Evolutionary conservation across 2,113 vertebrate species (phyloP), one percentile per base, ranked within the genome.

Genomic region (Petroica traversi): DNA sequence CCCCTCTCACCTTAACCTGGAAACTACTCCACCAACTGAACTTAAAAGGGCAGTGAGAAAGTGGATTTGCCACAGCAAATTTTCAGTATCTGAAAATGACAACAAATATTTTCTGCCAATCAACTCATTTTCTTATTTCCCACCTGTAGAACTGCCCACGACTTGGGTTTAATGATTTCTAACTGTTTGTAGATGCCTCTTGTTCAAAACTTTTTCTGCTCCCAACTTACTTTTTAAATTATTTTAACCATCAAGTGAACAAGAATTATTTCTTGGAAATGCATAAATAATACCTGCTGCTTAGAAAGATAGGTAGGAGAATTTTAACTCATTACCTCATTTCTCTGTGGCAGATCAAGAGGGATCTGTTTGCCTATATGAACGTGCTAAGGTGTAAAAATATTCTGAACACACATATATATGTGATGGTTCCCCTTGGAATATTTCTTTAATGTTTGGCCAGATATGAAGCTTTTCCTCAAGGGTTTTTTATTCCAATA

Each of bases 301-400:
- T 76, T 66, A 62, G 33, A 67, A 88, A 59, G 31, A 66, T 62
- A 15, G 18, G 22, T 22, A 41, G 74, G 31, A 68, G 41, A 86
- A 71, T 75, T 95, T 88, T 22, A 52, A 43, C 54, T 89, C 55
- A 66, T 28, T 68, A 57, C 41, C 36, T 91, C 22, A 67, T 85
- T 95, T 89, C 76, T 94, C 88, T 52, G 13, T 58, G 91, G 91
- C 41, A 95, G 75, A 79, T 93, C 94, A 95, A 36, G 87, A 71
- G 67, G 55, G 43, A 51, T 94, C 55, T 73, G 17, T 73, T 74
- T 83, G 71, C 17, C 28, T 61, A 16, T 3, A 14, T 12, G 36
- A 51, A 67, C 1, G 2, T 87, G 57, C 12, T 67, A 75, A 95
- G 9, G 22, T 74, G 41, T 63, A 74, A 88, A 76, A 84, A 59